Evolutionary conservation across 2,113 vertebrate genomes (phyloP), one percentile per base, ranked within the genome.

Genomic region (Dasyornis broadbenti): DNA sequence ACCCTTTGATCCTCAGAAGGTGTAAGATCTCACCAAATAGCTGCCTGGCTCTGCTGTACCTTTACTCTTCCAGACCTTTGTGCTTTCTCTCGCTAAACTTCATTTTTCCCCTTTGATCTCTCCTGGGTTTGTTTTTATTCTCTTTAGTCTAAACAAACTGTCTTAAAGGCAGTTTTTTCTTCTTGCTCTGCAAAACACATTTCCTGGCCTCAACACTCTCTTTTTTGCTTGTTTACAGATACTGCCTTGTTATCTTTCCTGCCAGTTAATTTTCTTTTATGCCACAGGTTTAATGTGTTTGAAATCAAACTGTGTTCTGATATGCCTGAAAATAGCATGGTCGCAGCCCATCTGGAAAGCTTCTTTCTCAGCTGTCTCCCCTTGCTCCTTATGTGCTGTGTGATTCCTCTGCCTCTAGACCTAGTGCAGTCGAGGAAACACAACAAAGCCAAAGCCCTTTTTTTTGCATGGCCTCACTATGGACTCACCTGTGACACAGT

Each of bases 71-170:
- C 65, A 69, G 15, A 61, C 61, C 18, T 73, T n/a, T 33, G 17
- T 45, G 18, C 66, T 78, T 91, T 84, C n/a, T 77, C 64, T 94
- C 59, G 86, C 7, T n/a, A 52, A 65, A 45, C 42, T 65, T 69
- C 19, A 7, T 72, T 42, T 80, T 45, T 63, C 16, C 14, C 42
- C 56, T 95, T 94, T 92, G 45, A 84, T 89, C 42, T 84, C 54
- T 65, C 72, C 57, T 47, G 50, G 7, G 27, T 61, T 94, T 94
- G 23, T 83, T 94, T 94, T 86, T 63, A 49, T 86, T 89, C 26
- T 61, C 33, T 59, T 35, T 81, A 42, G 11, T 83, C 68, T 53
- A 86, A 91, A 69, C 18, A 86, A 95, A 82, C 35, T 59, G 12
- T 40, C 56, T 47, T 79, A 68, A 92, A 84, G 39, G 56, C 57